Conservation (phyloP, 92 coral and sea anemone genomes). For the Galaxea fascicularis region DNA sequence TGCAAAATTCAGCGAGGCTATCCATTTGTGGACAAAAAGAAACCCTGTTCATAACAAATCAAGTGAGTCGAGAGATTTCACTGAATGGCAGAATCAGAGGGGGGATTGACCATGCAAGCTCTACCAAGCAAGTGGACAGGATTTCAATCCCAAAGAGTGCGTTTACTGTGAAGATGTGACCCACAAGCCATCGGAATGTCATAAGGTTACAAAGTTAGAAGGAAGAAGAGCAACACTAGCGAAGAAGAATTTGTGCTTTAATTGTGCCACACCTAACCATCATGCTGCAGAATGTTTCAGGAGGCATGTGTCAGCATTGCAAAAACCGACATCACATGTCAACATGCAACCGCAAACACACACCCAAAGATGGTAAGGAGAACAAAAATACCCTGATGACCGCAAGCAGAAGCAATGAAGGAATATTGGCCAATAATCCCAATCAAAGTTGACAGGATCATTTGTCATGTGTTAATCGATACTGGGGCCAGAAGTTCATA, state of each 20-base stretch:
- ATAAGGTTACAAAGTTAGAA: not conserved
- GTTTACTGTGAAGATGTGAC: conserved; percentile 1
- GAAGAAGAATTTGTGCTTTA: conserved; percentile 26
- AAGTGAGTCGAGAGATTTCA: not conserved
- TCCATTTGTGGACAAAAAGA: conserved; percentile 1
- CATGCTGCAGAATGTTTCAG: conserved; percentile 36
- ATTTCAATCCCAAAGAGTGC: conserved; percentile 5
- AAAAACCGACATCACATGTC: conserved; percentile 27
- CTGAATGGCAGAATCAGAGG: not conserved
- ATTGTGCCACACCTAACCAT: conserved; percentile 18
- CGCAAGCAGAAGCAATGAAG: not conserved
- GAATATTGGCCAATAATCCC: conserved; percentile 5
- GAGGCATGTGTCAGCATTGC: conserved; percentile 5
- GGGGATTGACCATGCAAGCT: conserved; percentile 14
- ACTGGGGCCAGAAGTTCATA: conserved; percentile 36
- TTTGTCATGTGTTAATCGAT: conserved; percentile 3
- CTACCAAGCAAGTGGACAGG: conserved; percentile 18
- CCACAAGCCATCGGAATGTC: conserved; percentile 20
- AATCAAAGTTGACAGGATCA: not conserved
- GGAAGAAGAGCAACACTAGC: conserved; percentile 19
- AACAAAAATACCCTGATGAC: not conserved
- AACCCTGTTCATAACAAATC: not conserved
- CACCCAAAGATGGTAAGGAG: not conserved
- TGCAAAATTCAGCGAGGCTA: not conserved
- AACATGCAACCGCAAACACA: conserved; percentile 4